Base-by-base conservation (phyloP, 1,140 invertebrate genomes). In the Drosophila navojoa region DNA sequence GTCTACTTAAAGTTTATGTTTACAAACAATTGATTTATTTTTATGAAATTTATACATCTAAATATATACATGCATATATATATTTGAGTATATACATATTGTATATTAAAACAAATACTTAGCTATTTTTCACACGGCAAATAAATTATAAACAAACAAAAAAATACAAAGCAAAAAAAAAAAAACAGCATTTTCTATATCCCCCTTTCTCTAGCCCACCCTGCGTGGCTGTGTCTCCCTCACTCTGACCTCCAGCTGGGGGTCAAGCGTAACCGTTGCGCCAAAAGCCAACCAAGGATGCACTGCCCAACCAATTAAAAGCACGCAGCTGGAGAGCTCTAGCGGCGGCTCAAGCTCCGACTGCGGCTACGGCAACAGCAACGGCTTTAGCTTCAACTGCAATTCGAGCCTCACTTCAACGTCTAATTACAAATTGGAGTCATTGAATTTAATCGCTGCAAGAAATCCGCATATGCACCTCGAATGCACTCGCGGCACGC, bases 201-300 rank as follows among this genome's bases (percentile, higher is more conserved):
- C n/a, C 15, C n/a, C 6, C 42, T 16, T n/a, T 44, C 59, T 44
- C n/a, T n/a, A n/a, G n/a, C n/a, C n/a, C n/a, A n/a, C n/a, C n/a
- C n/a, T n/a, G n/a, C n/a, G n/a, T n/a, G n/a, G n/a, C n/a, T n/a
- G 32, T 19, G 5, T 35, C 42, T n/a, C 38, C 59, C 27, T 40
- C 11, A 32, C 7, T 47, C 57, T 86, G 82, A 86, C 82, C 82
- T 82, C 82, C 76, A 70, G 54, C 29, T 58, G 87, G 89, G 87
- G 89, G 87, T 90, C 87, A 68, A 91, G 87, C 89, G 77, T 60
- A 90, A 90, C 87, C 89, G 87, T 90, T 90, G 79, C 87, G 87
- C 87, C 87, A 90, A 90, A 84, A 89, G 75, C 77, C 87, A 90
- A 70, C 89, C 80, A 90, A 91, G 87, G 89, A 90, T 90, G 89